phyloP scores from a whole-genome alignment of 2,113 vertebrate species.

The Rhea pennata region DNA sequence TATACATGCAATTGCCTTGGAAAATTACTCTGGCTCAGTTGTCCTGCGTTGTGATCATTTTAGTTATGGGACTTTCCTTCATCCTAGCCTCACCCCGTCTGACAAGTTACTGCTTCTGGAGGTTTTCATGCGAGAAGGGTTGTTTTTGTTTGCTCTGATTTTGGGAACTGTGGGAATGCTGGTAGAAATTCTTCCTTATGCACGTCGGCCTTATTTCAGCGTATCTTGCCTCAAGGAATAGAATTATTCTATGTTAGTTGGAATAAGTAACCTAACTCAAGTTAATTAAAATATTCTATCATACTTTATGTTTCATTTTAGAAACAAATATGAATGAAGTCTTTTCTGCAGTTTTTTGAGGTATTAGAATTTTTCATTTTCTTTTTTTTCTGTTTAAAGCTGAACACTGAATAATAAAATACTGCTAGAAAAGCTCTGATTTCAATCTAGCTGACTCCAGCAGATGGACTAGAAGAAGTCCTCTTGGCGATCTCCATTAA shows the following conservation, averaged over 20 bases:
- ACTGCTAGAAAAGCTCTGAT: neutral
- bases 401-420: neutral
- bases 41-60: neutral
- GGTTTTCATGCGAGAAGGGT: neutral
- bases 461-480: neutral
- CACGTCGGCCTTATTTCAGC: neutral
- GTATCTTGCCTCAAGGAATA: neutral
- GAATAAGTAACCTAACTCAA: neutral
- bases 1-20: accelerated
- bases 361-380: neutral
- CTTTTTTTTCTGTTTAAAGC: neutral
- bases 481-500: neutral
- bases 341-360: neutral
- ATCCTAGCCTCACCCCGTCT: neutral
- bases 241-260: neutral
- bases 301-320: neutral
- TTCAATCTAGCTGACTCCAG: neutral
- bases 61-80: neutral
- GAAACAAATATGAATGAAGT: neutral
- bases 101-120: neutral
- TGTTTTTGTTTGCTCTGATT: neutral
- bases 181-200: neutral
- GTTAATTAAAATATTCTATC: neutral
- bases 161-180: neutral
- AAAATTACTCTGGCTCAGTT: neutral